Base-by-base conservation (phyloP, 1,140 invertebrate genomes). In the Danaus plexippus region DNA sequence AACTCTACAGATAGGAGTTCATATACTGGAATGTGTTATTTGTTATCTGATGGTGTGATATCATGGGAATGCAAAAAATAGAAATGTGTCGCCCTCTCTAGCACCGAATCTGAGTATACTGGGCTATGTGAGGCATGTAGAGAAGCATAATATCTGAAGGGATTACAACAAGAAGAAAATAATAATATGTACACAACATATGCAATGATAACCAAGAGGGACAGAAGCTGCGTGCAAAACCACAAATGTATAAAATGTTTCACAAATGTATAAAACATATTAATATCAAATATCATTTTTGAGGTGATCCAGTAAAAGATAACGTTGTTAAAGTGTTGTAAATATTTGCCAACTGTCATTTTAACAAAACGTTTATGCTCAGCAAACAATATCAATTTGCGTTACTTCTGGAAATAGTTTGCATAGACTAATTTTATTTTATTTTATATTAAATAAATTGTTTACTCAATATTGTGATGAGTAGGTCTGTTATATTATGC, bases 1-100 rank as follows among this genome's bases (percentile, higher is more conserved):
- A 45, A 59, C 52, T 2, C 13, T 18, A 43, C 42, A 43, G 61
- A 58, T 52, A 63, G 61, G 51, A 54, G 44, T 43, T 63, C 51
- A 11, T 53, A 53, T 45, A 53, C 12, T 9, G 43, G 51, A 11
- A 3, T 44, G 2, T 53, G 43, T 53, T 44, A 44, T 12, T 22
- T 9, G 9, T 18, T 53, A 1, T 42, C 51, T 18, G 43, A 15
- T n/a, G 5, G 43, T 44, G 13, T 53, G 18, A 43, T 53, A 11
- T 53, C 51, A 45, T 53, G 51, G 51, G 42, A 45, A 11, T 18
- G 11, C 3, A 15, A 3, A 15, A 54, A 54, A 47, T 15, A 54
- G 13, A 12, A 41, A 46, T 54, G 44, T 54, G 44, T 54, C 3
- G 52, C 52, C 7, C 18, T 54, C 11, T 54, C 52, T 9, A 54